phyloP scores from a whole-genome alignment of 2,888 invertebrate genomes.

The Lordiphosa andalusiaca region DNA sequence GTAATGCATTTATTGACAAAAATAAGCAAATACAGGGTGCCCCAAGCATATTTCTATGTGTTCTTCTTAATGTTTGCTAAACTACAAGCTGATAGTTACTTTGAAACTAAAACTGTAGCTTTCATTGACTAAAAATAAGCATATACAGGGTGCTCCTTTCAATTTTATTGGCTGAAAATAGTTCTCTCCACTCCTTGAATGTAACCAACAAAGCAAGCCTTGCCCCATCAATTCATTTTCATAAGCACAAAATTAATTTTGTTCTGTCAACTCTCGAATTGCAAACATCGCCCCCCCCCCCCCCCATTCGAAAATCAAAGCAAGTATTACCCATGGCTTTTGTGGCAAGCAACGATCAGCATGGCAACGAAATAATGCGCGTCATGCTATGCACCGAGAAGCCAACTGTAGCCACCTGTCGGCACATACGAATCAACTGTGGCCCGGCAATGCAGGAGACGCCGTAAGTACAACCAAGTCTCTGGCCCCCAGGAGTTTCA shows the following conservation, averaged over 20 bases:
- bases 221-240: neutral
- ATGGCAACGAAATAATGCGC: slow-evolving; percentile 35
- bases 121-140: too few relatives aligned
- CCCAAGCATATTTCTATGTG: too few relatives aligned
- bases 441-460: neutral
- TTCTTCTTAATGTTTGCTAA: too few relatives aligned
- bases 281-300: too few relatives aligned
- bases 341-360: slow-evolving; percentile 34
- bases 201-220: too few relatives aligned
- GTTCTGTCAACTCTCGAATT: neutral
- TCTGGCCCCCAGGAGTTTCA: neutral
- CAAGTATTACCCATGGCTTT: slow-evolving; percentile 28
- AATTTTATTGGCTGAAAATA: too few relatives aligned
- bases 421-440: slow-evolving; percentile 39
- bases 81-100: too few relatives aligned
- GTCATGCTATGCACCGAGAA: slow-evolving; percentile 30
- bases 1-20: too few relatives aligned
- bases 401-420: slow-evolving; percentile 26
- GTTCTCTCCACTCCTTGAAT: too few relatives aligned
- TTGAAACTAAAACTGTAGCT: too few relatives aligned
- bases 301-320: neutral
- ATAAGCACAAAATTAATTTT: slow-evolving; percentile 5
- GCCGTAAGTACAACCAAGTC: slow-evolving; percentile 16
- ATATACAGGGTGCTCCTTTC: too few relatives aligned
- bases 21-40: too few relatives aligned